Percentiles rank a stretch among this genome's conserved stretches.
phyloP scores from a whole-genome alignment of 1,140 invertebrate genomes.

The Ephestia elutella region DNA sequence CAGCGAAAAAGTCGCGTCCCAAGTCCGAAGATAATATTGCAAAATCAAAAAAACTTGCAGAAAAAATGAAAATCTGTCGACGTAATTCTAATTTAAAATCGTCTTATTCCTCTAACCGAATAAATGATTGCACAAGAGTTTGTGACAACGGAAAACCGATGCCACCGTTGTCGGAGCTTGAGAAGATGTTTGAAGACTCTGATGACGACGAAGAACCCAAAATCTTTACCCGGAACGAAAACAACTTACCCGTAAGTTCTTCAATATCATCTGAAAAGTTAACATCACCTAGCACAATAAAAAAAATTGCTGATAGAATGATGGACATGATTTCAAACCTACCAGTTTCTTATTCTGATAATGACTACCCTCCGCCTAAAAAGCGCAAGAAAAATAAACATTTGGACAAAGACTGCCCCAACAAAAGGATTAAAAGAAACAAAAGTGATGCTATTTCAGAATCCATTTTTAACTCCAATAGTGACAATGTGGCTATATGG shows the following conservation, averaged over 20 bases:
- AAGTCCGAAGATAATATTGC: conserved; percentile 11
- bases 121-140: neutral
- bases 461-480: too few species aligned
- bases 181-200: conserved; percentile 29
- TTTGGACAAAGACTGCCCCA: conserved; percentile 11
- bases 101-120: neutral
- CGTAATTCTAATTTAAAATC: neutral
- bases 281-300: conserved; percentile 7
- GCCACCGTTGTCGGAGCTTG: conserved; percentile 27
- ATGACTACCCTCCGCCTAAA: conserved; percentile 12
- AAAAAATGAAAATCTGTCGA: conserved; percentile 8
- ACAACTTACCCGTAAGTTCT: neutral
- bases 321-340: conserved; percentile 12
- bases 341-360: neutral
- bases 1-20: neutral
- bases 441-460: too few species aligned
- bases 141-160: conserved; percentile 21
- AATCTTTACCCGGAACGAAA: neutral
- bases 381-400: conserved; percentile 14
- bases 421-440: conserved; percentile 11
- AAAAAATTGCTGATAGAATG: conserved; percentile 16
- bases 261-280: neutral
- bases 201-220: conserved; percentile 18
- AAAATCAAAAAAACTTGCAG: conserved; percentile 22
- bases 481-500: conserved; percentile 20